Evolutionary conservation across 30 jellyfish, hydroid and myxozoan genomes (phyloP).

Genomic region (Calvadosia cruxmelitensis): DNA sequence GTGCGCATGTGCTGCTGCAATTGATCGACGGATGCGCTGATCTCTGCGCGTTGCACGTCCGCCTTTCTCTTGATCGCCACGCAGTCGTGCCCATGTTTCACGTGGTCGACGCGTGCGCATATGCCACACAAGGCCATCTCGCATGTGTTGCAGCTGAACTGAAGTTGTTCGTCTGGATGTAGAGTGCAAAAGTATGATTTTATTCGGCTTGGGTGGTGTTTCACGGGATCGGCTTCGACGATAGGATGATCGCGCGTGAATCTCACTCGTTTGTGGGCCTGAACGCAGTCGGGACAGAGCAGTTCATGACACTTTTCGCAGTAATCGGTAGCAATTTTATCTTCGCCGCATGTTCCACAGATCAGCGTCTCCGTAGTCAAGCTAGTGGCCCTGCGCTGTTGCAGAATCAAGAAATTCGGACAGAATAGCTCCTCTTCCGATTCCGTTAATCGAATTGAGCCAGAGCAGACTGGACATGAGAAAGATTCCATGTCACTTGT

Average conservation of each 20-base stretch:
- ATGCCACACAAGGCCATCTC: conserved; percentile 55
- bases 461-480: conserved; percentile 67
- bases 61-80: conserved; percentile 61
- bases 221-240: conserved; percentile 10
- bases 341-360: conserved; percentile 45
- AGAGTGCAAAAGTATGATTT: conserved; percentile 62
- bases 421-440: conserved; percentile 91
- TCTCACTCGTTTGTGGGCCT: conserved; percentile 33
- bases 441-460: conserved; percentile 38
- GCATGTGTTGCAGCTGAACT: conserved; percentile 43
- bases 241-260: conserved; percentile 36
- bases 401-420: conserved; percentile 69
- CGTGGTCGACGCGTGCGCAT: conserved; percentile 65
- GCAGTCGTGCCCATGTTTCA: conserved; percentile 53
- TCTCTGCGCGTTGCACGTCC: conserved; percentile 29
- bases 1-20: conserved; percentile 34
- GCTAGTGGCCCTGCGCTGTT: conserved; percentile 12
- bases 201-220: conserved; percentile 31
- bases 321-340: conserved; percentile 24
- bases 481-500: conserved; percentile 38
- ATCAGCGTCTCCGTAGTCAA: conserved; percentile 12
- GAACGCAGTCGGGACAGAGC: conserved; percentile 61
- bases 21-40: conserved; percentile 16
- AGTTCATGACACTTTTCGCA: conserved; percentile 73
- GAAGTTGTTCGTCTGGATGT: conserved; percentile 54